phyloP scores from a whole-genome alignment of 2,113 vertebrate genomes.

The Noturus placidus region DNA sequence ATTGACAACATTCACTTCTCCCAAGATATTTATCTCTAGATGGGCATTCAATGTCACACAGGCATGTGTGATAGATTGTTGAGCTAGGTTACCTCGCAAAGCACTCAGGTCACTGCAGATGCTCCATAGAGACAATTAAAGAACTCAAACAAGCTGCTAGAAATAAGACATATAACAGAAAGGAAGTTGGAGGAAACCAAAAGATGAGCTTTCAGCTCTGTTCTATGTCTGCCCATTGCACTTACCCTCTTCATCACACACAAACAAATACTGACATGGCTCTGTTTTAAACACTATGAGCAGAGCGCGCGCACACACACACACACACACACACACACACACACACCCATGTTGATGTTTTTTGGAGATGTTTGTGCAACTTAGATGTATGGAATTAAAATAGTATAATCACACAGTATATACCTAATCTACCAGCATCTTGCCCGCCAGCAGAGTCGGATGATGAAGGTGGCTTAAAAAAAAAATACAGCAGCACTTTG shows the following conservation, averaged over 20 bases:
- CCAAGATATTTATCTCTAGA: neutral
- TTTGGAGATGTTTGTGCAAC: slow-evolving; percentile 31
- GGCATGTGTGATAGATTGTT: neutral
- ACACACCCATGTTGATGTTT: slow-evolving; percentile 6
- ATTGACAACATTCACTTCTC: slow-evolving; percentile 30
- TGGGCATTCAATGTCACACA: neutral
- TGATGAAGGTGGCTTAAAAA: neutral
- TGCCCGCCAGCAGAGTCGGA: slow-evolving; percentile 15
- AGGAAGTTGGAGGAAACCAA: slow-evolving; percentile 4
- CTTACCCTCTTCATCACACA: slow-evolving; percentile 40
- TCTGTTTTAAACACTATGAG: slow-evolving; percentile 45
- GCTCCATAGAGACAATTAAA: neutral
- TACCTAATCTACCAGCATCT: slow-evolving; percentile 16
- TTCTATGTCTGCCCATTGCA: slow-evolving; percentile 45
- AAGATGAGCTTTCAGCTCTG: slow-evolving; percentile 39
- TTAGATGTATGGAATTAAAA: slow-evolving; percentile 26
- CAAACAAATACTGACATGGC: slow-evolving; percentile 44
- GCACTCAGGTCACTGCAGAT: neutral
- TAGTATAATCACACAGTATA: neutral
- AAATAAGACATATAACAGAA: slow-evolving; percentile 4
- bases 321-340: neutral
- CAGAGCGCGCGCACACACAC: slow-evolving; percentile 1
- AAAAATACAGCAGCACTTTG: neutral
- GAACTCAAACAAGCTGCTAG: slow-evolving; percentile 2
- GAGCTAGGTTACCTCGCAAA: neutral